These are phyloP conservation scores for Synergus itoensis DNA, from an alignment of 2,888 invertebrate species.

Conservation along the genomic window DNA sequence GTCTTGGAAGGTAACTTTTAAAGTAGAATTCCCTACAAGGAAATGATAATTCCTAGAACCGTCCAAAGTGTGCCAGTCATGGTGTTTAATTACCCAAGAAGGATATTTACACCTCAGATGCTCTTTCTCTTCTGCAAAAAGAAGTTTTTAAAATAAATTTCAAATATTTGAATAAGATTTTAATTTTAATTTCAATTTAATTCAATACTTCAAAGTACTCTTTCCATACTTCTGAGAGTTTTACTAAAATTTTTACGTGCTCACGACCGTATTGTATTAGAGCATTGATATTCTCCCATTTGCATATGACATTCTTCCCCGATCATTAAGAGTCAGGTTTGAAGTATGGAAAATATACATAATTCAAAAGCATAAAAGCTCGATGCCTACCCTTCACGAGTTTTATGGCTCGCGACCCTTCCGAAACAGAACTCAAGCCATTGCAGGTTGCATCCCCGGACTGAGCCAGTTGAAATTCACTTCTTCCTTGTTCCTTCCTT, in stretches of 20 bases:
- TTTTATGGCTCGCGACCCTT: slow-evolving; percentile 89
- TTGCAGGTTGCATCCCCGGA: slow-evolving; percentile 90
- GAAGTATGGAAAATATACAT: slow-evolving; percentile 39
- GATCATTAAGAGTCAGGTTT: slow-evolving; percentile 40
- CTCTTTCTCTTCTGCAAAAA: slow-evolving; percentile 84
- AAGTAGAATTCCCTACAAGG: slow-evolving; percentile 86
- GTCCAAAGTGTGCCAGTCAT: slow-evolving; percentile 89
- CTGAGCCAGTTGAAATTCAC: slow-evolving; percentile 85
- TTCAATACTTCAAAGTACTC: not conserved
- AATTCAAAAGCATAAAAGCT: slow-evolving; percentile 39
- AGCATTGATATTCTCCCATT: slow-evolving; percentile 35
- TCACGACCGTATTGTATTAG: slow-evolving; percentile 9
- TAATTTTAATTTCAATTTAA: slow-evolving; percentile 2
- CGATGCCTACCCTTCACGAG: slow-evolving; percentile 84
- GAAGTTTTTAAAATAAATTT: slow-evolving; percentile 33
- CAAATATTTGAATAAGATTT: slow-evolving; percentile 14
- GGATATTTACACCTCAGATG: slow-evolving; percentile 89
- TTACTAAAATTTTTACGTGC: slow-evolving; percentile 34
- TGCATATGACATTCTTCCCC: slow-evolving; percentile 38
- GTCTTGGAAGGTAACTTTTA: slow-evolving; percentile 80
- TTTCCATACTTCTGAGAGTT: slow-evolving; percentile 12
- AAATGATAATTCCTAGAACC: slow-evolving; percentile 86
- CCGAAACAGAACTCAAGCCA: slow-evolving; percentile 86
- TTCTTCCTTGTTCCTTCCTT: slow-evolving; percentile 75
- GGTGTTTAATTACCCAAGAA: slow-evolving; percentile 87